These are phyloP conservation scores for Acanthacorydalis orientalis DNA, from an alignment of 2,888 invertebrate species.

Conservation along the genomic window DNA sequence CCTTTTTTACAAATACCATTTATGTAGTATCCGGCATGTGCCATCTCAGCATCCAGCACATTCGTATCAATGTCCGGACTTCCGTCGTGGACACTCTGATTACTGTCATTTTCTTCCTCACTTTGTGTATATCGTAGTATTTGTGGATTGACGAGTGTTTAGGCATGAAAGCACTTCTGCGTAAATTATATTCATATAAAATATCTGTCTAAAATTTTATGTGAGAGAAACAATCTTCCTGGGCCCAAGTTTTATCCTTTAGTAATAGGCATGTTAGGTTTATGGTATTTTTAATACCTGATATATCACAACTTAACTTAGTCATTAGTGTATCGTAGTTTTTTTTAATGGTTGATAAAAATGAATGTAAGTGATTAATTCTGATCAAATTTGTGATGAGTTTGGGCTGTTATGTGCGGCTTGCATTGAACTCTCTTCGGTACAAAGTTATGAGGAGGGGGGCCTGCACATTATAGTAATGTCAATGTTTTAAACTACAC, in stretches of 20 bases:
- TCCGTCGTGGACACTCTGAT: no score
- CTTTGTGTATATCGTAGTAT: no score
- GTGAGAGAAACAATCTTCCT: constrained; percentile 26
- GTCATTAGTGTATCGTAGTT: constrained; percentile 2
- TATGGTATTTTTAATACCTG: constrained; percentile 3
- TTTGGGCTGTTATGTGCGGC: constrained; percentile 6
- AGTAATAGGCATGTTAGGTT: neutral
- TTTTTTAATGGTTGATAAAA: no score
- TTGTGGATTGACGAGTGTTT: no score
- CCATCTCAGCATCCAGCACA: no score
- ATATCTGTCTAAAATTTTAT: neutral
- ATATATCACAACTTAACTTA: neutral
- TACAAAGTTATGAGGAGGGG: constrained; percentile 6
- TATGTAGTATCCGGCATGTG: no score
- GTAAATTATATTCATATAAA: neutral
- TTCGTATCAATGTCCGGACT: no score
- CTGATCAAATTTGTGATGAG: constrained; percentile 4
- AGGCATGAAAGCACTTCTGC: no score
- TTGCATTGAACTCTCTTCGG: constrained; percentile 4
- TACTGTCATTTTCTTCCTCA: no score
- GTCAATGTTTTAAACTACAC: neutral
- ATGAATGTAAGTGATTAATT: neutral
- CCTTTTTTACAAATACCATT: no score
- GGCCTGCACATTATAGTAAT: constrained; percentile 3
- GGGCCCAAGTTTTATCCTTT: constrained; percentile 18